Evolutionary conservation across 2,888 invertebrate species (phyloP).

Genomic region (Limenitis camilla): DNA sequence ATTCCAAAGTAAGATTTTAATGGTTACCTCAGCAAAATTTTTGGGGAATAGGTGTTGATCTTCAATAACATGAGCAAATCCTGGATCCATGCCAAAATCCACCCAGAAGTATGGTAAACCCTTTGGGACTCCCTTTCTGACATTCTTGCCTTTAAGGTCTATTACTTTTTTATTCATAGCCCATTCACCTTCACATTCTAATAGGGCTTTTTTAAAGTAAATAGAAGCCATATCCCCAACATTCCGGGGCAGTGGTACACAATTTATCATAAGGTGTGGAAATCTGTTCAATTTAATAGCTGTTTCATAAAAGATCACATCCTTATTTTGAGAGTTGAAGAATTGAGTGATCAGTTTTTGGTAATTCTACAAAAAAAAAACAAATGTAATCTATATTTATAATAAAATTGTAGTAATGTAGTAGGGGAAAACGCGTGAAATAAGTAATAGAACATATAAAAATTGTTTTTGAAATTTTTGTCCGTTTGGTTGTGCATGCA

Average conservation of each 20-base stretch:
- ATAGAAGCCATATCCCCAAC: constrained; percentile 92
- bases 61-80: constrained; percentile 98
- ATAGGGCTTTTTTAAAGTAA: constrained; percentile 97
- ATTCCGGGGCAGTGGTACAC: constrained; percentile 89
- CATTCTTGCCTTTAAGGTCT: constrained; percentile 76
- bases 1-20: too few relatives aligned
- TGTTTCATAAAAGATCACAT: constrained; percentile 93
- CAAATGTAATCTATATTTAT: too few relatives aligned
- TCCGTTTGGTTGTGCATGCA: too few relatives aligned
- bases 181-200: constrained; percentile 97
- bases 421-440: too few relatives aligned
- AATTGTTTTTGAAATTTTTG: too few relatives aligned
- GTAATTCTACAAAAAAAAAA: constrained; percentile 74
- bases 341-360: constrained; percentile 85
- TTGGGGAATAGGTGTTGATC: constrained; percentile 89
- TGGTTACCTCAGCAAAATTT: constrained; percentile 89
- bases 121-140: constrained; percentile 90
- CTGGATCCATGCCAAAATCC: constrained; percentile 91
- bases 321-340: constrained; percentile 82
- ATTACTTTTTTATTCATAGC: constrained; percentile 90
- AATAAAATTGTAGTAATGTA: too few relatives aligned
- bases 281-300: constrained; percentile 81
- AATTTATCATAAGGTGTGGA: constrained; percentile 92
- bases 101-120: constrained; percentile 96
- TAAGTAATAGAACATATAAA: too few relatives aligned